Evolutionary conservation across 2,113 vertebrate genomes (phyloP), one percentile per base, ranked within the genome.

Genomic region (Ivindomyrus marchei): DNA sequence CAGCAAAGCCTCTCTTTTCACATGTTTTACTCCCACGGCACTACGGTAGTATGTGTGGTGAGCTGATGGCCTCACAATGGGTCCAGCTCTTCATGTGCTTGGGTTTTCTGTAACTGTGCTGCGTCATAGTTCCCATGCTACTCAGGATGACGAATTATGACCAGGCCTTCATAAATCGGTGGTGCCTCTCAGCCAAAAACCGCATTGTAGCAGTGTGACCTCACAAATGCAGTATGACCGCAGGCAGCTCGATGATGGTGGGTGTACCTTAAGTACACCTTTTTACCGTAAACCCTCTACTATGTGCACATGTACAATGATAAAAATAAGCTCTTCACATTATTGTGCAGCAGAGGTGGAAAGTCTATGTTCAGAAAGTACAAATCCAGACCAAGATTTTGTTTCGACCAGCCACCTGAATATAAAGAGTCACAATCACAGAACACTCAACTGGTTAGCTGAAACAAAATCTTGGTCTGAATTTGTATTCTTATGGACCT

Each of bases 1-100:
- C 45, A 45, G 49, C 87, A 70, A 36, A 91, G 89, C 86, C 50
- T 27, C 53, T 77, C 66, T 31, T n/a, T 27, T 86, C n/a, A 36
- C 3, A 39, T 36, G 27, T 9, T 56, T 39, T 21, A 13, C 31
- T 56, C 15, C 24, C 39, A 47, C n/a, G 45, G 83, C 39, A 45
- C 83, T 85, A 42, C 5, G 1, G 42, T 24, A 85, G 83, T 85
- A 85, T 17, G 19, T 36, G 50, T 27, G 49, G 46, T 53, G 9
- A 53, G 31, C 15, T 53, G 46, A 36, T 19, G 5, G 27, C 50
- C 24, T 87, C 50, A 56, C 85, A 3, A 19, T 87, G 53, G 27
- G 27, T 52, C 49, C 39, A 50, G 85, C 85, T 53, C 49, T 39
- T 19, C 47, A 87, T 4, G 27, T 39, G 13, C 85, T 36, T 36